Base-by-base conservation (phyloP, 1,140 invertebrate species). In the Drosophila leontia region DNA sequence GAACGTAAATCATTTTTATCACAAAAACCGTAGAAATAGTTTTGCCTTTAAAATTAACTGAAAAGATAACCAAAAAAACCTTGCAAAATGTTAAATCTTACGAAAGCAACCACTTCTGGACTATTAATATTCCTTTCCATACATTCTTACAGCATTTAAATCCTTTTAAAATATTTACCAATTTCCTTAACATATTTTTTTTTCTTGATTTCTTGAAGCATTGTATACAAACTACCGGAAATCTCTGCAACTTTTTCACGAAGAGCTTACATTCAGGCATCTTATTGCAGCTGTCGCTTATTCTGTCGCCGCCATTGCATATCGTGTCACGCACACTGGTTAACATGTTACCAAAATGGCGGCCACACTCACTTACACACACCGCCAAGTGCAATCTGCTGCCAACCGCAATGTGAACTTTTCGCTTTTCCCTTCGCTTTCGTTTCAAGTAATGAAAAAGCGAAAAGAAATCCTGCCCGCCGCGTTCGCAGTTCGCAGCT, bases 341-440 rank as follows among this genome's bases (percentile, higher is more conserved):
- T 76, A 80, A 61, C 67, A 72, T 72, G 72, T 77, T 80, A 80
- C 74, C 62, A 74, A 80, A 80, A 80, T 68, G 77, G 50, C 70
- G 69, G 41, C 55, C 70, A 53, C 65, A 69, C 64, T 55, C 70
- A 51, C 45, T 47, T 39, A 53, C 51, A 59, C 57, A 47, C 55
- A 61, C 58, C 48, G 45, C 37, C 44, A 32, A 59, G 44, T 82
- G 71, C 71, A 87, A 68, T 65, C 76, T 68, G 68, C 65, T 82
- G 82, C 82, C 82, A 87, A 80, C 75, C 80, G 74, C 77, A 84
- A 68, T 67, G 55, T 53, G 51, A 80, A 80, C 78, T 71, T 87
- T 86, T 56, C 44, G 51, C 45, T 63, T 82, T 62, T 62, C 37
- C 32, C n/a, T 42, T 29, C 48, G 59, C 65, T 72, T 59, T 51